Base-by-base conservation (phyloP, 2,888 invertebrate species). In the Caenorhabditis sp. region DNA sequence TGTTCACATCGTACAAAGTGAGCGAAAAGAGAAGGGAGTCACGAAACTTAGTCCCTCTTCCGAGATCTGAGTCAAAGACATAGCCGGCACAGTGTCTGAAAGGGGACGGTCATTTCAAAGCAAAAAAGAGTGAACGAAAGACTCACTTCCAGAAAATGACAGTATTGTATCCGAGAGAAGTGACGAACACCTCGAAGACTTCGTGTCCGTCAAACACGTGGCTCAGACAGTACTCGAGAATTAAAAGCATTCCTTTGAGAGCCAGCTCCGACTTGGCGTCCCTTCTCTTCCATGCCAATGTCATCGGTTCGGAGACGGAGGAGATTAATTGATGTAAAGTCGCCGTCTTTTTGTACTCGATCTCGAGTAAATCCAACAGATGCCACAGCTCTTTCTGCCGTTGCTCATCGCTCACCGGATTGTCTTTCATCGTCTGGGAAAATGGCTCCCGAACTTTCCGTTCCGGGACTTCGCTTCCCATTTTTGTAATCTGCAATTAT, bases 1-100 rank as follows among this genome's bases (percentile, higher is more conserved):
- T 85, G 76, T 89, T 89, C 50, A 89, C 88, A 63, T 89, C 89
- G 71, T 87, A 89, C 6, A 89, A 79, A 2, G 88, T 84, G 45
- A 89, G 65, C 11, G 86, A 83, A 73, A 89, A 89, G 2, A 89
- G 82, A 3, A 89, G 71, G 1, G 85, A 84, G 59, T 89, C 89
- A 20, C 89, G 77, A 53, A 84, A 89, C 41, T 86, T 87, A 32
- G 88, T 87, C 1, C 87, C 87, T 53, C 80, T 81, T 0, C 84
- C 71, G 78, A 88, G 79, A 73, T 88, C 88, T 53, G 87, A 87
- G 55, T 88, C 88, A 74, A 83, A 88, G 46, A 89, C 79, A 62
- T 83, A 80, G 6, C 86, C 37, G 22, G 66, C 63, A 11, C 59
- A 65, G 39, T 45, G 39, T 48, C 66, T 75, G 55, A 17, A 53